Conservation (phyloP, 2,888 invertebrate genomes). For the Arge pagana region DNA sequence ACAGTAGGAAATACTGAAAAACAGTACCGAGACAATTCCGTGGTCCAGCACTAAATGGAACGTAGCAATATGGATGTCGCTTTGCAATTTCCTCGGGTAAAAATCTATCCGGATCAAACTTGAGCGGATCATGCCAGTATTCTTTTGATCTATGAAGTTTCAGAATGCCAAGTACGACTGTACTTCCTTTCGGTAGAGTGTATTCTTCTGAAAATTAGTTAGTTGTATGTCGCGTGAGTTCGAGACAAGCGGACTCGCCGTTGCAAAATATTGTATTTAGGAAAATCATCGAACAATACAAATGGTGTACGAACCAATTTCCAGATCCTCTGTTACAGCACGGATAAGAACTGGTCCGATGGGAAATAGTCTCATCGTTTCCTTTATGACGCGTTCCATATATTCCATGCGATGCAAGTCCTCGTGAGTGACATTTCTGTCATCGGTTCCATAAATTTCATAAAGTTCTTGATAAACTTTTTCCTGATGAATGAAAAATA, state of each 20-base stretch:
- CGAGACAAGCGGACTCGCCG: not conserved
- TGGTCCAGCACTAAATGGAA: conserved; percentile 42
- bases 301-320: conserved; percentile 43
- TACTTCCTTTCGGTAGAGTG: conserved; percentile 36
- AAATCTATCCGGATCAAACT: conserved; percentile 45
- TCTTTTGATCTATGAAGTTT: conserved; percentile 34
- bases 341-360: conserved; percentile 62
- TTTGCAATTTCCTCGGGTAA: conserved; percentile 40
- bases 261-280: not conserved
- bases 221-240: not conserved
- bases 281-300: conserved; percentile 1
- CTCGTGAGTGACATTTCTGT: conserved; percentile 55
- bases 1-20: not conserved
- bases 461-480: conserved; percentile 57
- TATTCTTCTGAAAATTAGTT: conserved; percentile 29
- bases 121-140: conserved; percentile 39
- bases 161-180: conserved; percentile 33
- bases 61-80: conserved; percentile 36
- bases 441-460: conserved; percentile 55
- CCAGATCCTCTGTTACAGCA: conserved; percentile 58
- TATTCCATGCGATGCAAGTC: conserved; percentile 63
- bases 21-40: conserved; percentile 40
- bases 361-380: conserved; percentile 64
- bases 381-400: conserved; percentile 64
- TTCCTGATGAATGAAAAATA: too few relatives aligned